Conservation (phyloP, 2,888 invertebrate genomes). For the Noctua pronuba region DNA sequence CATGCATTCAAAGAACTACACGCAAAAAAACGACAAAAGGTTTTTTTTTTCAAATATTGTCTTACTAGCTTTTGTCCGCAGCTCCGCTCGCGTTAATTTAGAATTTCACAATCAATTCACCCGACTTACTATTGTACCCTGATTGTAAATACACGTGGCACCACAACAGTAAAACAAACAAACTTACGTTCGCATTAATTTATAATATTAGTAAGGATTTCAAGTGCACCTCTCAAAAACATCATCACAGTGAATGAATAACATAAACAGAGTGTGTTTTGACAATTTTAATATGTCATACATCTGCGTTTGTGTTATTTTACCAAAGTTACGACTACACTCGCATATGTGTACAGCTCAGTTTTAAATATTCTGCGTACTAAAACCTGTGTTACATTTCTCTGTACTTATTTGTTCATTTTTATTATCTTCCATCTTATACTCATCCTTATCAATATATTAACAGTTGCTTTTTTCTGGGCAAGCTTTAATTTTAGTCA, state of each 20-base stretch:
- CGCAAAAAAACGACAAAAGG: background rate
- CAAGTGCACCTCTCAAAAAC: slow-evolving; percentile 2
- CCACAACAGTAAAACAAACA: too few relatives aligned
- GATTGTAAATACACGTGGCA: too few relatives aligned
- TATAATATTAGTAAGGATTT: too few relatives aligned
- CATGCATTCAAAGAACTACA: background rate
- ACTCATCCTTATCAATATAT: background rate
- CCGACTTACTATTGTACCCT: too few relatives aligned
- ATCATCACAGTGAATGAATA: slow-evolving; percentile 4
- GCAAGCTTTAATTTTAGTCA: background rate
- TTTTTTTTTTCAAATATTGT: background rate
- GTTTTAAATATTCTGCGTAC: slow-evolving; percentile 36
- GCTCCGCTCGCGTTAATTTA: too few relatives aligned
- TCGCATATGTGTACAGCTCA: background rate
- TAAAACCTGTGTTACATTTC: slow-evolving; percentile 9
- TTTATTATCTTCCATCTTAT: background rate
- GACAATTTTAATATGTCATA: slow-evolving; percentile 22
- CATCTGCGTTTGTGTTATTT: slow-evolving; percentile 23
- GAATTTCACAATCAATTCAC: too few relatives aligned
- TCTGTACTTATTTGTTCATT: background rate
- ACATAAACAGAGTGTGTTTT: slow-evolving; percentile 28
- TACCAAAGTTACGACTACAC: slow-evolving; percentile 18
- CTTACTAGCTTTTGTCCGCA: too few relatives aligned
- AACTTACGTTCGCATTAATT: too few relatives aligned
- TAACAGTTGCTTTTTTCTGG: background rate